Conservation (phyloP, 2,113 vertebrate species). For the Drymodes brunneopygia region DNA sequence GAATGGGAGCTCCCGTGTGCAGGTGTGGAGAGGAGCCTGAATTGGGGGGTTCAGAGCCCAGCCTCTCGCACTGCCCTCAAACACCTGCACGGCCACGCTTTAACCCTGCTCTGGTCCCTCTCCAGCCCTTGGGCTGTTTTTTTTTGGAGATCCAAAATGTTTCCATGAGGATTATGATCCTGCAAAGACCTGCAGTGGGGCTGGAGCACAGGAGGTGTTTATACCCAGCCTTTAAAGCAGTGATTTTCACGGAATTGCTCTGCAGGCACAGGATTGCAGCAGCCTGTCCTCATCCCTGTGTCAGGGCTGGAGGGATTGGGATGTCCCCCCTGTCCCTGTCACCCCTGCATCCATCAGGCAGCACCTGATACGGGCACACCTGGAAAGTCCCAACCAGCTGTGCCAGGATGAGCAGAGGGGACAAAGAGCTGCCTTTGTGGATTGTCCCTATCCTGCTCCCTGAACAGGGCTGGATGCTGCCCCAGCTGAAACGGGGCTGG, state of each 20-base stretch:
- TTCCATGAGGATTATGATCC: background rate
- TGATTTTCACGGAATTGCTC: background rate
- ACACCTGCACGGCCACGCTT: accelerated
- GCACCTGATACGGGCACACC: background rate
- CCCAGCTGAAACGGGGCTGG: background rate
- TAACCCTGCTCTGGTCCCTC: background rate
- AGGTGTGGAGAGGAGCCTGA: accelerated
- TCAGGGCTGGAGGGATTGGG: background rate
- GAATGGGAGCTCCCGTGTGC: accelerated
- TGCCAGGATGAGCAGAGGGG: background rate
- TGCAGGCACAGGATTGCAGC: background rate
- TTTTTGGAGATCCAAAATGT: background rate
- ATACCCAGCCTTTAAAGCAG: background rate
- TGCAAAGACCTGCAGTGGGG: background rate
- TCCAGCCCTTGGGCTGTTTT: background rate
- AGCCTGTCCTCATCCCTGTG: background rate
- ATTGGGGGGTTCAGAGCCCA: background rate
- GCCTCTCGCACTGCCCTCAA: background rate
- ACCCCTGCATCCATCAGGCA: accelerated
- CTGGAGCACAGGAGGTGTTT: background rate
- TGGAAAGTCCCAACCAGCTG: background rate
- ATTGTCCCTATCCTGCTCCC: background rate
- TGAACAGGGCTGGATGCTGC: accelerated
- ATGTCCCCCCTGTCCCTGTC: background rate
- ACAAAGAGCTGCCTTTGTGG: accelerated